phyloP scores from a whole-genome alignment of 2,888 invertebrate species.

The Lepidochrysops patricia region DNA sequence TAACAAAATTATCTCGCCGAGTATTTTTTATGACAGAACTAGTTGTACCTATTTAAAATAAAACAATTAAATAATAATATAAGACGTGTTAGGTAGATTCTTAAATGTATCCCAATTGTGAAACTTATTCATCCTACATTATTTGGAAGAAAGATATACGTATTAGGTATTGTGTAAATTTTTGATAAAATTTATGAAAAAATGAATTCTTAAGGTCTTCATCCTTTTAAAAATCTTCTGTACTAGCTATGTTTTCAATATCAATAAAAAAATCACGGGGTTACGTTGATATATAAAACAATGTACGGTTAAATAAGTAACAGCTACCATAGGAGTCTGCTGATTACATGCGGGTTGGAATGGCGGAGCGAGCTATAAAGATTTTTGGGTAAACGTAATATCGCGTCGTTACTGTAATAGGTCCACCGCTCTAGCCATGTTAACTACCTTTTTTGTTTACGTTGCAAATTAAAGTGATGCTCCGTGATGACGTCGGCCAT shows the following conservation, averaged over 20 bases:
- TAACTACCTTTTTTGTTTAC: constrained; percentile 16
- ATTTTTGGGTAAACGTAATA: constrained; percentile 71
- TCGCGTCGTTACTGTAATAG: constrained; percentile 67
- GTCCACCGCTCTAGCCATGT: constrained; percentile 25
- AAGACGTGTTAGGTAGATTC: too few relatives aligned
- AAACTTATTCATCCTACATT: too few relatives aligned
- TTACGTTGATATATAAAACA: too few relatives aligned
- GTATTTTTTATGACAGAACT: too few relatives aligned
- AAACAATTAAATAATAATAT: too few relatives aligned
- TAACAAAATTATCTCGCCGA: too few relatives aligned
- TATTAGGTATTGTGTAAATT: neutral
- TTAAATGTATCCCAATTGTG: too few relatives aligned
- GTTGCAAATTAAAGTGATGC: constrained; percentile 17
- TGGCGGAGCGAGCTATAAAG: constrained; percentile 53
- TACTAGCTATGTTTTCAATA: too few relatives aligned
- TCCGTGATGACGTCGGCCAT: constrained; percentile 4
- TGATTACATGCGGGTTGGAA: constrained; percentile 59
- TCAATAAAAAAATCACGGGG: too few relatives aligned
- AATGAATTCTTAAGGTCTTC: neutral
- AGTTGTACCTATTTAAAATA: too few relatives aligned
- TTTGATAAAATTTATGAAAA: neutral
- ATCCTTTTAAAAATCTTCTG: too few relatives aligned
- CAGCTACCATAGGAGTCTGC: constrained; percentile 39
- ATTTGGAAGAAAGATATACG: too few relatives aligned
- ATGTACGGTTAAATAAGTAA: constrained; percentile 25